Conservation (phyloP, 1,140 invertebrate species). For the Phymastichus coffea region DNA sequence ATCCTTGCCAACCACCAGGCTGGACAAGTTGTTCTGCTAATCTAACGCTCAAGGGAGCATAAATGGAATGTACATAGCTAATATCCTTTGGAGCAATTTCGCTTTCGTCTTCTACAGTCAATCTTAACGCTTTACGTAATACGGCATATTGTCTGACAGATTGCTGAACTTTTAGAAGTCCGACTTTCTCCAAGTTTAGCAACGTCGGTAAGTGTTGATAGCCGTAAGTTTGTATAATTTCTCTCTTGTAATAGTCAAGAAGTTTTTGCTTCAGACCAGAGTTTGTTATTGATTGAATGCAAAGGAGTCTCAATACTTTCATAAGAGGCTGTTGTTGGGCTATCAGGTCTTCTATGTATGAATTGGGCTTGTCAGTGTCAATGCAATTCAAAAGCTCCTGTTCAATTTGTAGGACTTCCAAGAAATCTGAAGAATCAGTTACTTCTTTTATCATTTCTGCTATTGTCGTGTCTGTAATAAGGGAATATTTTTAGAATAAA, state of each 20-base stretch:
- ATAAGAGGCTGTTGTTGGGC: slow-evolving; percentile 77
- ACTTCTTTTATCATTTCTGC: slow-evolving; percentile 75
- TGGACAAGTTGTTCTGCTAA: slow-evolving; percentile 83
- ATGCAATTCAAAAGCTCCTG: slow-evolving; percentile 91
- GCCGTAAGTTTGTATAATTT: slow-evolving; percentile 88
- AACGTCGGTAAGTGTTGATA: slow-evolving; percentile 82
- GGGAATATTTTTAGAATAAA: background rate
- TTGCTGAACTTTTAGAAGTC: slow-evolving; percentile 74
- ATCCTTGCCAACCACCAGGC: slow-evolving; percentile 78
- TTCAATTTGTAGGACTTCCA: slow-evolving; percentile 71
- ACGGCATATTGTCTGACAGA: slow-evolving; percentile 70
- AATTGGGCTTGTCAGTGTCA: slow-evolving; percentile 84
- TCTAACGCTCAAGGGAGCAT: slow-evolving; percentile 89
- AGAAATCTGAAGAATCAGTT: slow-evolving; percentile 66
- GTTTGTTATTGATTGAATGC: slow-evolving; percentile 83
- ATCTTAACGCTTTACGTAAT: slow-evolving; percentile 71
- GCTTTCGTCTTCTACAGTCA: slow-evolving; percentile 85
- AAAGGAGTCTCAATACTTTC: slow-evolving; percentile 85
- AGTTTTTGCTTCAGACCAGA: slow-evolving; percentile 89
- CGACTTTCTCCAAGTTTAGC: slow-evolving; percentile 85
- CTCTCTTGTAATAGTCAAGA: slow-evolving; percentile 89
- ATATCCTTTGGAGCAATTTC: slow-evolving; percentile 86
- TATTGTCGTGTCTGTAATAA: slow-evolving; percentile 69
- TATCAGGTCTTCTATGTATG: slow-evolving; percentile 90
- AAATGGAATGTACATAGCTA: slow-evolving; percentile 90